phyloP scores from a whole-genome alignment of 23 tunicate species.

The Halocynthia aurantium region DNA sequence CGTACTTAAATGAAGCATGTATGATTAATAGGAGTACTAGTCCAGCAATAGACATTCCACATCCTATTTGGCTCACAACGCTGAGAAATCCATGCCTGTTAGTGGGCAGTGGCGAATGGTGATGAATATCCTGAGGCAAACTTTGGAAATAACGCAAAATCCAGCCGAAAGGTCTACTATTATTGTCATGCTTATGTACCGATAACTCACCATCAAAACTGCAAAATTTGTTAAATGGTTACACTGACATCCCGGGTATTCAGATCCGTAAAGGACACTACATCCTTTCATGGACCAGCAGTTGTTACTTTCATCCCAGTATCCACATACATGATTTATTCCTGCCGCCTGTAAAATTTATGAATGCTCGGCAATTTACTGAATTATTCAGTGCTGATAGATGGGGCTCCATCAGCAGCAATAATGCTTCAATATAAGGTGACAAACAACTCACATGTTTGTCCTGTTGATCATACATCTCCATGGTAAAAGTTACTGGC shows the following conservation, averaged over 20 bases:
- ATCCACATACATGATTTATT: constrained; percentile 8
- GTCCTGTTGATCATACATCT: not conserved
- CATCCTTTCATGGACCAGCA: constrained; percentile 30
- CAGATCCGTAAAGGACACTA: not conserved
- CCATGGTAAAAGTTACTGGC: constrained; percentile 12
- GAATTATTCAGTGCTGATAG: no score
- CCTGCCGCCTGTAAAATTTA: no score
- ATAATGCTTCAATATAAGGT: no score
- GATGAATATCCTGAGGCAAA: no score
- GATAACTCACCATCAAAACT: constrained; percentile 15
- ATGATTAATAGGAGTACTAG: constrained; percentile 16
- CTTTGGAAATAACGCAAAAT: no score
- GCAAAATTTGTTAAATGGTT: constrained; percentile 33
- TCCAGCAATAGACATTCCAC: constrained; percentile 12
- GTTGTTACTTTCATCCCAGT: constrained; percentile 15
- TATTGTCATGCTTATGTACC: no score
- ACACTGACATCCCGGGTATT: constrained; percentile 5
- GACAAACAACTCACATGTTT: not conserved
- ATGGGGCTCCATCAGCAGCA: no score
- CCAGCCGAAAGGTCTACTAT: no score
- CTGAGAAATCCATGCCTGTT: no score
- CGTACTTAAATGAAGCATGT: constrained; percentile 21
- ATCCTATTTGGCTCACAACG: constrained; percentile 14
- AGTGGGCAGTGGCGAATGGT: no score
- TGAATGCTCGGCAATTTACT: no score